Conservation (phyloP, 1,140 invertebrate species). For the Acromyrmex echinatior region DNA sequence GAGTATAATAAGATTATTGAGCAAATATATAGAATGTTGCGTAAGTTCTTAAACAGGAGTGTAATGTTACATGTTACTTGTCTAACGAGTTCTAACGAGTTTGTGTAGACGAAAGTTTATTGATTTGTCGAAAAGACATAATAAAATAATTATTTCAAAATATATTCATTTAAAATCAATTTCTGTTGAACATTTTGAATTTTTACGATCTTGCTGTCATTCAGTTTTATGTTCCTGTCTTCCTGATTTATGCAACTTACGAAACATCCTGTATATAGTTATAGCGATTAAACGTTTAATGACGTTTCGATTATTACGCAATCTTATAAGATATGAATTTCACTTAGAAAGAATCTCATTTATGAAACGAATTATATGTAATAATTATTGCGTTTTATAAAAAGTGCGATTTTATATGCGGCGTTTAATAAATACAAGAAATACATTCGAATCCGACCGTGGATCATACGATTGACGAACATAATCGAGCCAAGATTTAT, state of each 20-base stretch:
- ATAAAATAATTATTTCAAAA: not conserved
- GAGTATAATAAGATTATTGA: conserved; percentile 43
- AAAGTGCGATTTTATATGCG: conserved; percentile 40
- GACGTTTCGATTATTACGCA: conserved; percentile 22
- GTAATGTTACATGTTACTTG: not conserved
- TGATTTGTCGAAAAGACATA: not conserved
- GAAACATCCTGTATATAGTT: conserved; percentile 51
- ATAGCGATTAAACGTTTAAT: conserved; percentile 35
- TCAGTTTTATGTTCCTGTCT: not conserved
- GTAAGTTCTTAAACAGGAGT: conserved; percentile 29
- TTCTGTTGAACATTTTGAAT: not conserved
- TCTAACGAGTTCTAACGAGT: not conserved
- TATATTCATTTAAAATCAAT: not conserved
- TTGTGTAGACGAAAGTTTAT: not conserved
- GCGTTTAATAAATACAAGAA: conserved; percentile 14
- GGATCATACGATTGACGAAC: not conserved
- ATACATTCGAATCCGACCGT: conserved; percentile 24
- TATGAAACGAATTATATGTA: conserved; percentile 39
- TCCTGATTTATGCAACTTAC: conserved; percentile 31
- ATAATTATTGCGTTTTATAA: conserved; percentile 55
- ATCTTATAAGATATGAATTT: conserved; percentile 59
- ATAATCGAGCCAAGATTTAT: conserved; percentile 47
- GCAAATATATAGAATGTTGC: conserved; percentile 42
- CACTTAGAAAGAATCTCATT: conserved; percentile 45
- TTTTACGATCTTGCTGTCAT: not conserved